Evolutionary conservation across 2,113 vertebrate genomes (phyloP).

Genomic region (Tetrax tetrax): DNA sequence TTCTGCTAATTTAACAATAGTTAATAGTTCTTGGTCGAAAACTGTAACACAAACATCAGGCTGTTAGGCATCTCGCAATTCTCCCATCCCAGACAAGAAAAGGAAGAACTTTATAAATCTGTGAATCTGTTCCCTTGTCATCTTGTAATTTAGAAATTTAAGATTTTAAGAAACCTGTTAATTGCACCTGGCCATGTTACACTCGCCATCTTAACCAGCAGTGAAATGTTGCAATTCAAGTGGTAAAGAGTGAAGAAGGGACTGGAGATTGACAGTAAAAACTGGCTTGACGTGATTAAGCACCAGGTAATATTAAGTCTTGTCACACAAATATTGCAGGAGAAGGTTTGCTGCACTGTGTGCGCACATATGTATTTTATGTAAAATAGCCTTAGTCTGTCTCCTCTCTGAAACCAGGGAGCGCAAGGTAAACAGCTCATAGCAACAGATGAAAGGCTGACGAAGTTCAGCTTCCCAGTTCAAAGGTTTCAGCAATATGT

Average conservation of each 20-base stretch:
- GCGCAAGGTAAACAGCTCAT: neutral
- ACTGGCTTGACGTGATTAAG: slow-evolving; percentile 49
- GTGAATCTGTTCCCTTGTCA: neutral
- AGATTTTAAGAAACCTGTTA: slow-evolving; percentile 31
- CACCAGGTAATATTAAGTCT: neutral
- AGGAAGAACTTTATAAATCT: neutral
- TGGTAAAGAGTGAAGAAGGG: slow-evolving; percentile 6
- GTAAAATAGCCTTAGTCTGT: neutral
- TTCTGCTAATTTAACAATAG: neutral
- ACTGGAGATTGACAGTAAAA: slow-evolving; percentile 50
- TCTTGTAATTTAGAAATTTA: neutral
- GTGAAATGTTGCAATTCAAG: neutral
- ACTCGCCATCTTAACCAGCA: slow-evolving; percentile 20
- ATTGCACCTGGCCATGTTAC: neutral
- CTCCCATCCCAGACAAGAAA: neutral
- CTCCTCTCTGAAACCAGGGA: neutral
- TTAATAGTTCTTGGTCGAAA: neutral
- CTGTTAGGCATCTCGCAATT: accelerated
- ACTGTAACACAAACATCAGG: neutral
- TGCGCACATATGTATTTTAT: neutral
- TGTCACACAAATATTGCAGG: neutral
- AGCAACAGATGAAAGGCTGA: slow-evolving; percentile 43
- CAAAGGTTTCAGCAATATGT: slow-evolving; percentile 21
- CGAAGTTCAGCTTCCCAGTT: slow-evolving; percentile 8
- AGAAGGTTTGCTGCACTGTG: neutral